A percentile compares a stretch with the other conserved stretches of the same genome.
These are phyloP conservation scores for Drosophila gunungcola DNA, from an alignment of 1,140 invertebrate species.

Conservation along the genomic window DNA sequence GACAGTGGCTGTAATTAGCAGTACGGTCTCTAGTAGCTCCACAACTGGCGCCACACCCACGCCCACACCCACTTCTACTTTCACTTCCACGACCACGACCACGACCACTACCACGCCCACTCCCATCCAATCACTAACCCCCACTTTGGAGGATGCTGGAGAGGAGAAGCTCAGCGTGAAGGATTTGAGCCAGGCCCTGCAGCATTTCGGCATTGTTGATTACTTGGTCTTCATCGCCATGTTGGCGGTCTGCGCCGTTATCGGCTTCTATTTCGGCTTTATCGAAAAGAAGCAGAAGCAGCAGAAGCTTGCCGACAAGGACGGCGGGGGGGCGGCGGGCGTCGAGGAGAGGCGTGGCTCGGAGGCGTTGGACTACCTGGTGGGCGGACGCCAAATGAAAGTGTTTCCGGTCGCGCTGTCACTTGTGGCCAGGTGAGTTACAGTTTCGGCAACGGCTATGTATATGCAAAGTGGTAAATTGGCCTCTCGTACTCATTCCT, in stretches of 20 bases:
- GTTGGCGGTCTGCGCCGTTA: conserved; percentile 88
- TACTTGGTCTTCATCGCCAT: conserved; percentile 90
- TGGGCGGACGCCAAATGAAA: conserved; percentile 93
- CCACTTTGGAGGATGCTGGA: conserved; percentile 7
- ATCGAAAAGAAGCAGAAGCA: conserved; percentile 86
- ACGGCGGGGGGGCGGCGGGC: conserved; percentile 53
- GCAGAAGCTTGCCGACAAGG: conserved; percentile 50
- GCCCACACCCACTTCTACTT: conserved; percentile 1
- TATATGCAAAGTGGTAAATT: conserved; percentile 60
- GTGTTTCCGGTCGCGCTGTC: conserved; percentile 92
- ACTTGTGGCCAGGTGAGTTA: conserved; percentile 90
- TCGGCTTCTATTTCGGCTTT: conserved; percentile 90
- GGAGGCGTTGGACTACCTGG: conserved; percentile 89
- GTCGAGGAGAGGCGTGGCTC: conserved; percentile 85
- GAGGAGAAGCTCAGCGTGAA: conserved; percentile 80
- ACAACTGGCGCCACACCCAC: conserved; percentile 29
- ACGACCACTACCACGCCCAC: conserved; percentile 11
- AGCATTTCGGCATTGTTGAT: conserved; percentile 88
- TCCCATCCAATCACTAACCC: conserved; percentile 22
- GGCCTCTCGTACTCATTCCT: conserved; percentile 9
- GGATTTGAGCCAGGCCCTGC: conserved; percentile 86
- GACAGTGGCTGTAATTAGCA: conserved; percentile 78
- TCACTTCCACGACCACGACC: not conserved
- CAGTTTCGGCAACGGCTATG: conserved; percentile 3
- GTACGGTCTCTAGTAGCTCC: conserved; percentile 49